Base-by-base conservation (phyloP, 1,140 invertebrate genomes). In the Carposina sasakii region DNA sequence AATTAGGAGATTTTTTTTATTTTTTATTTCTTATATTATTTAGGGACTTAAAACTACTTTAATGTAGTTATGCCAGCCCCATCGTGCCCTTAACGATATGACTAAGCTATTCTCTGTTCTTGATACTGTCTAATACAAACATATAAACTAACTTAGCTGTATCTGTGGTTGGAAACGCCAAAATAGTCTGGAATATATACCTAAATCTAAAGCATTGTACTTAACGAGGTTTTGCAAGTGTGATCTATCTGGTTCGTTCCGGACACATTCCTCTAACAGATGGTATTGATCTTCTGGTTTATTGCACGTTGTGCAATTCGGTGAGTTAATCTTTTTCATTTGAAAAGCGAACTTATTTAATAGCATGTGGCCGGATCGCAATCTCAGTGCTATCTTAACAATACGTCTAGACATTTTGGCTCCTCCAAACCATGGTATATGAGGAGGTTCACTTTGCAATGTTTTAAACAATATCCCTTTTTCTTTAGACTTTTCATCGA, bases 381-480 rank as follows among this genome's bases (percentile, higher is more conserved):
- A n/a, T 21, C 37, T 40, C 16, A 20, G n/a, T 40, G 19, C 8
- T 40, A 21, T 20, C 12, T 21, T 21, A 40, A 40, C 22, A 4
- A 15, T 12, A 40, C 17, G 16, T 21, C 37, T 19, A 12, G 12
- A 6, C 37, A 40, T 20, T 6, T 40, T 40, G 9, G 9, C 12
- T 10, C 19, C 12, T 3, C 22, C 37, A 23, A 40, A 20, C 37
- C 37, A 40, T 2, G 37, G 19, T 1, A 3, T 5, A 2, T 23
- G 12, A 20, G 9, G 19, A 3, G 17, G 16, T 9, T 12, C 21
- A 2, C 12, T 12, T 21, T 40, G 37, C 1, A 40, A 13, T 12
- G 41, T 43, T 16, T 17, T 43, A 43, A 26, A 43, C 41, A 22
- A 43, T 26, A 43, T 43, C 4, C 41, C 41, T 17, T 43, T 43